Evolutionary conservation across 1,140 invertebrate species (phyloP), one percentile per base, ranked within the genome.

Genomic region (Lamellibrachia luymesi): DNA sequence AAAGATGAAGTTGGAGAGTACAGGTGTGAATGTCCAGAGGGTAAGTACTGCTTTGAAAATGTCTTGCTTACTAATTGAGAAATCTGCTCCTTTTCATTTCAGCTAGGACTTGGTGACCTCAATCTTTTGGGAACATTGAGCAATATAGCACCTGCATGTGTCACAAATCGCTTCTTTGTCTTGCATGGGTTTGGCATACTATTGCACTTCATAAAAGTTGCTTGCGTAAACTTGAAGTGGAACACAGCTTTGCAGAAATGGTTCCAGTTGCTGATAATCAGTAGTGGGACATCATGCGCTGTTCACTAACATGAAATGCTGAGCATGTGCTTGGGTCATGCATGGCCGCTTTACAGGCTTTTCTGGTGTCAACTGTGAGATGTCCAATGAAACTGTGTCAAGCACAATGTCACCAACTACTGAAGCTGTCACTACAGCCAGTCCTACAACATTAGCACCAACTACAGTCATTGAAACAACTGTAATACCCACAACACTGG

Each of bases 21-120:
- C 52, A 52, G 10, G 50, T 92, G 92, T 64, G 10, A 51, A 38
- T 92, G 92, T 91, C 92, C 92, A 51, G 92, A 7, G 51, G 52
- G 92, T 51, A 64, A 38, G 52, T 92, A 38, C 51, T 13, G 27
- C 2, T 50, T 38, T 8, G 1, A 91, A 91, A 49, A 13, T 50
- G 49, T 50, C 17, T 2, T 10, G 8, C 27, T 4, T 13, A 8
- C 2, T 50, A 49, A 51, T 51, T 51, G 10, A 49, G 27, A 51
- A 8, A 49, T 49, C 51, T 25, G 22, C 4, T 25, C 38, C 91
- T 50, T 51, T 50, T n/a, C 49, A 25, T 51, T 91, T 91, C 91
- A 91, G 91, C 91, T 17, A 49, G 49, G 25, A 4, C 27, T 13
- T 50, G 2, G 25, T 51, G 17, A n/a, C 0, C 2, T 10, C 64